A percentile compares a stretch with the other conserved stretches of the same genome.
Evolutionary conservation across 2,113 vertebrate genomes (phyloP).

Genomic region (Spea bombifrons): DNA sequence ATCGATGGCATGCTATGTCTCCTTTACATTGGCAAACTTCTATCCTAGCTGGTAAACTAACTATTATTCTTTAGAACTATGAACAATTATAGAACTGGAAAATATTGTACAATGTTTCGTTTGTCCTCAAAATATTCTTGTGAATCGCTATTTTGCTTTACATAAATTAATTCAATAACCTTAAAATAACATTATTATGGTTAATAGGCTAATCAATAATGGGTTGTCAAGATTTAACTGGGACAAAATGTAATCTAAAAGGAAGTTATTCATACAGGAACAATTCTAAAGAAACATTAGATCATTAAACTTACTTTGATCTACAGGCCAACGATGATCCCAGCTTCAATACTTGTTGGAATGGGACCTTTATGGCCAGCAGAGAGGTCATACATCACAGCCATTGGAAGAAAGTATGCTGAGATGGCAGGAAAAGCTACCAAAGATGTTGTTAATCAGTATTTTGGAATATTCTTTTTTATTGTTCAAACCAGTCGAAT

Average conservation of each 20-base stretch:
- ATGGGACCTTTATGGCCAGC: conserved; percentile 47
- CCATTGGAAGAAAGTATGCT: conserved; percentile 30
- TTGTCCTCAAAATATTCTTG: too few species aligned
- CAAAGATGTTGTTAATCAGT: conserved; percentile 45
- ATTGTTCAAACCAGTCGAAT: conserved; percentile 47
- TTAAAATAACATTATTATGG: too few species aligned
- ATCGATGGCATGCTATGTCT: conserved; percentile 36
- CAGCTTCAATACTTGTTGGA: conserved; percentile 45
- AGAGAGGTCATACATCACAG: conserved; percentile 48
- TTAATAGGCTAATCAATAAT: too few species aligned
- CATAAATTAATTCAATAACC: too few species aligned
- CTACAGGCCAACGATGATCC: conserved; percentile 45
- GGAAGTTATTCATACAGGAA: too few species aligned
- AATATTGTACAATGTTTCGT: too few species aligned
- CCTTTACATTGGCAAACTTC: conserved; percentile 38
- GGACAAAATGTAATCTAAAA: too few species aligned
- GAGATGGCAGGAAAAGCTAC: conserved; percentile 13
- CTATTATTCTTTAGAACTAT: not conserved
- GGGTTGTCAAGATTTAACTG: too few species aligned
- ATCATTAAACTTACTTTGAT: too few species aligned
- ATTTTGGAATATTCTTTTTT: conserved; percentile 48
- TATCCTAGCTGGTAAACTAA: conserved; percentile 39
- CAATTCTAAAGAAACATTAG: too few species aligned
- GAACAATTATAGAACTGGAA: too few species aligned
- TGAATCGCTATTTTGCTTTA: too few species aligned